Base-by-base conservation (phyloP, 2,113 vertebrate species). In the Archocentrus centrarchus region DNA sequence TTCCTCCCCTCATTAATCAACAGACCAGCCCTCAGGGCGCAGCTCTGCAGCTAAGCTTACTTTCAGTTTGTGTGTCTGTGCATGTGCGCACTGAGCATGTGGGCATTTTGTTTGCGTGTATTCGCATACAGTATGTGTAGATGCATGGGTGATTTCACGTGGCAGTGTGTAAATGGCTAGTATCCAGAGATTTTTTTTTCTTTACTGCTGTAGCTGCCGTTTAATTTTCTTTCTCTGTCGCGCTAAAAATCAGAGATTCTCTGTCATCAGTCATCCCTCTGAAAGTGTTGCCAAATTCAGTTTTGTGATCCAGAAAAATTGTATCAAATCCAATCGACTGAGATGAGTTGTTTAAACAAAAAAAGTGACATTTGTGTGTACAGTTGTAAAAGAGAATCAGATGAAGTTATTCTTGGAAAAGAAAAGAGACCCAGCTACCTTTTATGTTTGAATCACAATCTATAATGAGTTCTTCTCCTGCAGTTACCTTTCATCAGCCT, bases 1-100 rank as follows among this genome's bases (percentile, higher is more conserved):
- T 90, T 90, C 90, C 82, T 89, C 87, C 79, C 81, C 80, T 90
- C 90, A 91, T 94, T 95, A 94, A 95, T 95, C 93, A 93, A 75
- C 81, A 85, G 81, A 81, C 86, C 81, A 47, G 89, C 88, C 93
- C 93, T 86, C 32, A 4, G 90, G 91, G 86, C 80, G 92, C 75
- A 88, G n/a, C 78, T 91, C 68, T 85, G 82, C 91, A 85, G 90
- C 89, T 78, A 84, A 83, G 76, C 91, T 89, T 64, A 87, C 68
- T 89, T 68, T 86, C 77, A 61, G 5, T 76, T 22, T 68, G 79
- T 81, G 77, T 80, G 61, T 85, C 3, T 18, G 5, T 53, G 30
- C 57, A 20, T 60, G 78, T 59, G 59, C n/a, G 59, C 62, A 32
- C 79, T 78, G 35, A 59, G 59, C 70, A 75, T 44, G 53, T 50